Base-by-base conservation (phyloP, 2,888 invertebrate genomes). In the Lamellibrachia columna region DNA sequence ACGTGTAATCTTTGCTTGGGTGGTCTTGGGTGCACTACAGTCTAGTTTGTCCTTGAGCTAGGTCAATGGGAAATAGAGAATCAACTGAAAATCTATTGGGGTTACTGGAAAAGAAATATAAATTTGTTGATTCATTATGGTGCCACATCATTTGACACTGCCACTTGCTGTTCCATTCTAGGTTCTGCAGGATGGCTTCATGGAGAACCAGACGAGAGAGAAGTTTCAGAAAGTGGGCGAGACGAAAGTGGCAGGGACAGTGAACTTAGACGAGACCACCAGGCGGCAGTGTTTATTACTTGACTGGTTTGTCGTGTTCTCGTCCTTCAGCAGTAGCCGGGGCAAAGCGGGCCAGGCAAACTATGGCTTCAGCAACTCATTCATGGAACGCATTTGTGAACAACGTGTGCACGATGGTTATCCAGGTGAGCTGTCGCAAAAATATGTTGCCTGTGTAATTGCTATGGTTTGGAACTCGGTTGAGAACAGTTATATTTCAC, bases 321-420 rank as follows among this genome's bases (percentile, higher is more conserved):
- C 99, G 90, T 99, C 99, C 91, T 98, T 99, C 93, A 98, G 99
- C 90, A 99, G 99, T 97, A 99, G 99, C 22, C 98, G 99, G 94
- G 99, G 99, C 93, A 99, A 99, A 97, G 98, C 98, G 92, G 99
- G 99, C 6, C 99, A 99, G 97, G 97, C 98, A 93, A 99, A 99
- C 97, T 99, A 99, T 96, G 99, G 99, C 92, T 97, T 98, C 95
- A 99, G 99, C 92, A 99, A 99, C 97, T 99, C 99, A 0, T 98
- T 98, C 91, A 99, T 99, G 99, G 99, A 99, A 97, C 97, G 99
- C 94, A 98, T 99, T 94, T 98, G 98, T 96, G 99, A 99, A 97
- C 97, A 97, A 93, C 97, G 99, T 93, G 98, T 98, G 97, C 97
- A 97, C 90, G 98, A 98, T 95, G 98, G 99, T 91, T 97, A 75